Evolutionary conservation across 1,140 invertebrate species (phyloP).

Genomic region (Musca vetustissima): DNA sequence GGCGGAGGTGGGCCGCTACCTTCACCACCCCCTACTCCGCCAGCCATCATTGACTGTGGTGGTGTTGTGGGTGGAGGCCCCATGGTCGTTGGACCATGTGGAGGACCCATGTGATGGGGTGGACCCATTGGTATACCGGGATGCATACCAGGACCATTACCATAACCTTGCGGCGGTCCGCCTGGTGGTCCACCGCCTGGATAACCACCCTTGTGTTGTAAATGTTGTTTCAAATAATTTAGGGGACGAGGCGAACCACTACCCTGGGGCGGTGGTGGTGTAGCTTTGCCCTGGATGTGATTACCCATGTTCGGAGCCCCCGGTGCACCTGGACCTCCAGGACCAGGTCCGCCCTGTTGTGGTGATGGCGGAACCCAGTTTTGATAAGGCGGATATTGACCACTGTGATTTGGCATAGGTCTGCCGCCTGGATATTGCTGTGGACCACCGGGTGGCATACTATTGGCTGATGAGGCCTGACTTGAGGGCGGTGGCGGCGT

Average conservation of each 20-base stretch:
- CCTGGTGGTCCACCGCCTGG: slow-evolving; percentile 53
- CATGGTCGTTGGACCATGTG: slow-evolving; percentile 58
- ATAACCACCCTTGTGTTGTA: slow-evolving; percentile 65
- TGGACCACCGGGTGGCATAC: slow-evolving; percentile 52
- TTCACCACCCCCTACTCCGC: slow-evolving; percentile 40
- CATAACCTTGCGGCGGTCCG: slow-evolving; percentile 63
- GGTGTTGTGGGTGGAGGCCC: slow-evolving; percentile 57
- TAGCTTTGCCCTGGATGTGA: slow-evolving; percentile 53
- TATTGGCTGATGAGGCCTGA: slow-evolving; percentile 47
- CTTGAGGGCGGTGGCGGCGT: slow-evolving; percentile 45
- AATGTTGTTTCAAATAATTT: slow-evolving; percentile 71
- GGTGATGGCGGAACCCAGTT: slow-evolving; percentile 54
- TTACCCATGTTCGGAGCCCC: slow-evolving; percentile 44
- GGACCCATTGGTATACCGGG: slow-evolving; percentile 58
- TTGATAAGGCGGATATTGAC: slow-evolving; percentile 60
- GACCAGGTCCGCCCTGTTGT: slow-evolving; percentile 33
- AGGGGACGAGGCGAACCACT: slow-evolving; percentile 56
- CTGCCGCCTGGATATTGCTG: slow-evolving; percentile 58
- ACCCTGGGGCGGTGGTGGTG: slow-evolving; percentile 38
- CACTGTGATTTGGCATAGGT: slow-evolving; percentile 59
- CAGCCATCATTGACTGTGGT: slow-evolving; percentile 42
- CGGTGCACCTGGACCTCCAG: slow-evolving; percentile 34
- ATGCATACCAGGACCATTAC: slow-evolving; percentile 55
- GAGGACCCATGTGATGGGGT: slow-evolving; percentile 63
- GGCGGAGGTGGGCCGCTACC: slow-evolving; percentile 43